These are phyloP conservation scores for Chromobotia macracanthus DNA, from an alignment of 2,797 vertebrate genomes.

Conservation along the genomic window DNA sequence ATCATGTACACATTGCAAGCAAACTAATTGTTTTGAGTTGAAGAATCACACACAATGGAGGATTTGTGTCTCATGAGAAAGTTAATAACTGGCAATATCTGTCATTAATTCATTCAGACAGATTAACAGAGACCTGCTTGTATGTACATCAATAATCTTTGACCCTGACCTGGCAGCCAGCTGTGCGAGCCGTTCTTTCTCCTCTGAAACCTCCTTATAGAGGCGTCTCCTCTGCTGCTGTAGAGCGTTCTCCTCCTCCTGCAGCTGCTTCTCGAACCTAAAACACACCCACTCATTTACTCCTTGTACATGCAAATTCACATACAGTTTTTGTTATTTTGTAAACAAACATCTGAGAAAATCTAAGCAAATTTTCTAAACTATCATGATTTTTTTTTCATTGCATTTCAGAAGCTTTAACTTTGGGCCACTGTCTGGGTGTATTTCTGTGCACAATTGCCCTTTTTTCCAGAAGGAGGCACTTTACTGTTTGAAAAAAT, in stretches of 20 bases:
- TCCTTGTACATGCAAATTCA: background rate
- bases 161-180: slow-evolving; percentile 83
- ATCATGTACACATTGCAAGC: background rate
- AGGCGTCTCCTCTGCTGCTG: slow-evolving; percentile 89
- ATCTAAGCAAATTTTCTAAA: background rate
- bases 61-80: background rate
- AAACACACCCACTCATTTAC: slow-evolving; percentile 12
- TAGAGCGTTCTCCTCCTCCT: slow-evolving; percentile 86
- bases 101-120: background rate
- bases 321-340: background rate
- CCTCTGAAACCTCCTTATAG: slow-evolving; percentile 86
- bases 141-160: background rate
- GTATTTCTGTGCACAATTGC: no score
- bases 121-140: background rate
- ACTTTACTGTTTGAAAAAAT: no score
- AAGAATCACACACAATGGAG: no score
- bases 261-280: slow-evolving; percentile 91
- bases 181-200: slow-evolving; percentile 87
- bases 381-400: no score
- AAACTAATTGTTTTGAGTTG: background rate
- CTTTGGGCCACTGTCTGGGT: no score
- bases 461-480: no score
- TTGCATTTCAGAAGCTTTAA: no score
- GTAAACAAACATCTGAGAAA: background rate
- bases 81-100: background rate